Base-by-base conservation (phyloP, 1,140 invertebrate genomes). In the Microplitis mediator region DNA sequence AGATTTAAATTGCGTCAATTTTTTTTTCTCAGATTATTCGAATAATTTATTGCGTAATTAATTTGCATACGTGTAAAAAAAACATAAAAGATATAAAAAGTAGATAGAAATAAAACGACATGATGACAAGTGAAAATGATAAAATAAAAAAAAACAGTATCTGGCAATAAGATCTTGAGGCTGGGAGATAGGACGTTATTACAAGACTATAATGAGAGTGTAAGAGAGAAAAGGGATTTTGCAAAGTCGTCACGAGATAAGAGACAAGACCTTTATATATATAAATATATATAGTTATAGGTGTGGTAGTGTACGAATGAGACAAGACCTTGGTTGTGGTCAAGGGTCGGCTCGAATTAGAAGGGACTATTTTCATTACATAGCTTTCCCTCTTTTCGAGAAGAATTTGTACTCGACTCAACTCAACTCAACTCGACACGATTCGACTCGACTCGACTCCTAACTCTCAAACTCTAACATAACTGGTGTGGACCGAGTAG, bases 301-400 rank as follows among this genome's bases (percentile, higher is more conserved):
- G 3, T 13, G 51, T 45, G 72, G 16, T 60, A 73, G 39, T 6
- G 39, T 8, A 45, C 39, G 39, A 45, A 45, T 45, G 39, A 45
- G 39, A 45, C 39, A 45, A 45, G 66, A 72, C 71, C 75, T n/a
- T 16, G 58, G 11, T 75, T 76, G 75, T 73, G 79, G 79, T 81
- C 81, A 78, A 77, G 78, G 80, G 79, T 78, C 77, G 78, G 69
- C 73, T 62, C 69, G 78, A 82, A 84, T 83, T 82, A 81, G 79
- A 65, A 80, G 76, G 79, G 77, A 74, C 77, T 76, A 83, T 84
- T 84, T 83, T 82, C 82, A 84, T 83, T 82, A 83, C 76, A 77
- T 63, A 61, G 69, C 69, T 63, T 74, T 69, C 66, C 74, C 62
- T 71, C 62, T 72, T 72, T 54, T 60, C 71, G 23, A 64, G 63